These are phyloP conservation scores for Heptranchias perlo DNA, from an alignment of 2,113 vertebrate genomes.

Conservation along the genomic window DNA sequence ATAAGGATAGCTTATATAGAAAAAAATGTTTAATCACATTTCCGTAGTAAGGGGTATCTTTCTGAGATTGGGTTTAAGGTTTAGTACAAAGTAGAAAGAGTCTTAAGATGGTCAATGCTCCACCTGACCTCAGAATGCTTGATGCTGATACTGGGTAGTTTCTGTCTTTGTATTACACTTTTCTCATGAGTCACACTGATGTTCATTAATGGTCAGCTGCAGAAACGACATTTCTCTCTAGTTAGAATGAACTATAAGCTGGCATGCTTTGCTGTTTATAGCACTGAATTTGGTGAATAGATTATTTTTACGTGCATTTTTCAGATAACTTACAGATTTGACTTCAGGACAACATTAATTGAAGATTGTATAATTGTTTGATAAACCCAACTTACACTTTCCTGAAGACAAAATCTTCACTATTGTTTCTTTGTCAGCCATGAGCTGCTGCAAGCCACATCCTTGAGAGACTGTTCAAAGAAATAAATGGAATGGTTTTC, in stretches of 20 bases:
- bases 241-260: no score
- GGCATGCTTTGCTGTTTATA: no score
- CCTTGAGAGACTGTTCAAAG: conserved; percentile 16
- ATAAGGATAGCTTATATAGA: no score
- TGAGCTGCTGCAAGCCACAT: conserved; percentile 26
- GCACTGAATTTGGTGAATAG: no score
- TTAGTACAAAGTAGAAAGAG: no score
- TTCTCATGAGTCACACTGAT: neutral
- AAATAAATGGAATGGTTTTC: neutral
- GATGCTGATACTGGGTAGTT: neutral
- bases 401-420: conserved; percentile 43
- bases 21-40: no score
- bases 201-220: neutral
- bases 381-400: conserved; percentile 36
- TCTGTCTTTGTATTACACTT: neutral
- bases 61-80: neutral
- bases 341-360: neutral
- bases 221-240: no score
- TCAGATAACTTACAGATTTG: neutral
- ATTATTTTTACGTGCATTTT: neutral
- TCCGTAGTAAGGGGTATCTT: no score
- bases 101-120: no score
- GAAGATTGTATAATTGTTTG: neutral
- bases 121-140: neutral
- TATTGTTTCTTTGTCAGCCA: conserved; percentile 41